phyloP scores from a whole-genome alignment of 1,140 invertebrate genomes.

The Prorops nasuta region DNA sequence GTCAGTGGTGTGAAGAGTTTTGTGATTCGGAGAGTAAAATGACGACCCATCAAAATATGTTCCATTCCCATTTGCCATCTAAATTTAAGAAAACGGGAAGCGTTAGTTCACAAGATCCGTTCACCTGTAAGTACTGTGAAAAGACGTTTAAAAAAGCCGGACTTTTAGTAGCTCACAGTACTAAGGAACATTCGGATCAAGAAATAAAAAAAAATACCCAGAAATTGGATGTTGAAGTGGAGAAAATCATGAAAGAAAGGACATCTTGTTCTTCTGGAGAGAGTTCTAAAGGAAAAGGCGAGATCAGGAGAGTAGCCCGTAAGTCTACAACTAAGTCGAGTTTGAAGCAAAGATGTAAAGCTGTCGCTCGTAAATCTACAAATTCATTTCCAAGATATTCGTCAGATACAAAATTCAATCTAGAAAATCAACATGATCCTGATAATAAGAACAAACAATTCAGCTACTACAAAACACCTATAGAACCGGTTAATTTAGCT shows the following conservation, averaged over 20 bases:
- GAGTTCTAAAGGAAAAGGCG: background rate
- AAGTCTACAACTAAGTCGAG: conserved; percentile 45
- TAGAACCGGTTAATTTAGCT: conserved; percentile 30
- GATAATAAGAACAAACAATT: conserved; percentile 2
- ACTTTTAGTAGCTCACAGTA: conserved; percentile 22
- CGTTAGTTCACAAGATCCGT: conserved; percentile 21
- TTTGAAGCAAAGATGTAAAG: conserved; percentile 26
- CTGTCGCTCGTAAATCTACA: conserved; percentile 50
- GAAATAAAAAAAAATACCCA: conserved; percentile 32
- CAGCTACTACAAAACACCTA: conserved; percentile 37
- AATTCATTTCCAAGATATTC: conserved; percentile 38
- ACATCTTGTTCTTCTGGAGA: background rate
- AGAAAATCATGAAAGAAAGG: conserved; percentile 15
- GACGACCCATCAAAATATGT: conserved; percentile 44
- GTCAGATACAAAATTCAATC: conserved; percentile 11
- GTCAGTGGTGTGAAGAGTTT: conserved; percentile 43
- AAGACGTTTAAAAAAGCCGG: conserved; percentile 26
- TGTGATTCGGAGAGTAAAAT: conserved; percentile 36
- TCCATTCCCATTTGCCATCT: conserved; percentile 42
- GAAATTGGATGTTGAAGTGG: conserved; percentile 29
- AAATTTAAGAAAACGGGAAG: conserved; percentile 30
- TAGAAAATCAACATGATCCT: conserved; percentile 1
- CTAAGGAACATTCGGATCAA: conserved; percentile 29
- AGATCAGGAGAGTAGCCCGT: conserved; percentile 30
- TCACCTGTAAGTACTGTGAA: conserved; percentile 42